These are phyloP conservation scores for Nomada fabriciana DNA, from an alignment of 2,888 invertebrate genomes.

Conservation along the genomic window DNA sequence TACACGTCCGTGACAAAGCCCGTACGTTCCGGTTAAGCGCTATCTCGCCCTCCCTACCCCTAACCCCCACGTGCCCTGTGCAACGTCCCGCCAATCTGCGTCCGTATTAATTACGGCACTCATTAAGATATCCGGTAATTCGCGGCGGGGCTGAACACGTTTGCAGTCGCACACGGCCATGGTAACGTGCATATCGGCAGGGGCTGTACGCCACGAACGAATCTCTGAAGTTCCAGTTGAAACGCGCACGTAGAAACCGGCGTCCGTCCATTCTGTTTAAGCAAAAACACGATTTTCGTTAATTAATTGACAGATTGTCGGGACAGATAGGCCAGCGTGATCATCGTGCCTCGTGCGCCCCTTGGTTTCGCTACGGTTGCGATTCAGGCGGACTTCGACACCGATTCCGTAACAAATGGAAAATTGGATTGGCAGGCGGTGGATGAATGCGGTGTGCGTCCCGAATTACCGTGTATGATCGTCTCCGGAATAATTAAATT, in stretches of 20 bases:
- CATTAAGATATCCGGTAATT: conserved; percentile 84
- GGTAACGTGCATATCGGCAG: conserved; percentile 38
- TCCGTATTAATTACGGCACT: conserved; percentile 84
- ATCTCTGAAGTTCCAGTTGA: conserved; percentile 8
- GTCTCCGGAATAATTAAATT: conserved; percentile 80
- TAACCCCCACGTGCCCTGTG: conserved; percentile 65
- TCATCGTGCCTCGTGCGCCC: conserved; percentile 52
- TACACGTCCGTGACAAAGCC: conserved; percentile 81
- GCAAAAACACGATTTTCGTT: conserved; percentile 81
- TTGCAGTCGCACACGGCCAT: conserved; percentile 46
- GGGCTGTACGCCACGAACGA: conserved; percentile 3
- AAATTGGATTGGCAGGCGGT: conserved; percentile 25
- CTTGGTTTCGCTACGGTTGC: conserved; percentile 27
- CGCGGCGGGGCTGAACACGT: conserved; percentile 73
- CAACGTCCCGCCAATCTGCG: conserved; percentile 81
- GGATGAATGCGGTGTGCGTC: conserved; percentile 55
- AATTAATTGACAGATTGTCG: conserved; percentile 84
- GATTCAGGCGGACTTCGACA: neutral
- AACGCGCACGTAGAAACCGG: conserved; percentile 66
- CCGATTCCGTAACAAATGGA: conserved; percentile 53
- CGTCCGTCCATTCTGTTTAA: conserved; percentile 75
- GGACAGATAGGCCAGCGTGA: conserved; percentile 76
- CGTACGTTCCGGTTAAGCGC: conserved; percentile 81
- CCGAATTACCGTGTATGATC: conserved; percentile 77
- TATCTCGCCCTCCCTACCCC: conserved; percentile 70